A percentile compares a stretch with the other conserved stretches of the same genome.
These are phyloP conservation scores for Leptura quadrifasciata DNA, from an alignment of 2,888 invertebrate species.

Conservation along the genomic window DNA sequence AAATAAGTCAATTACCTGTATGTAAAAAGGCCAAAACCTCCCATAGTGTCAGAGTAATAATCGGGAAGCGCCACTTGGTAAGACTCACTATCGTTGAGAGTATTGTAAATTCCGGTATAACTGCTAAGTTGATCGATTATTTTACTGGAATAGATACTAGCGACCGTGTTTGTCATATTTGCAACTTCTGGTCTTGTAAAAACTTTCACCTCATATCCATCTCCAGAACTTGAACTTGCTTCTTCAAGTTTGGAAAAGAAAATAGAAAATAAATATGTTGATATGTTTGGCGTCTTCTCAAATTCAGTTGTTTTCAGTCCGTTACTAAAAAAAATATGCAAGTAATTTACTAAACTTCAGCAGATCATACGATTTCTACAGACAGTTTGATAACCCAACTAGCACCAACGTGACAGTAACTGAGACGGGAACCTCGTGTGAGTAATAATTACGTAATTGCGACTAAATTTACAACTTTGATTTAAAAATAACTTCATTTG, in stretches of 20 bases:
- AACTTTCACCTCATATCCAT: background rate
- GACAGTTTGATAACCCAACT: too few relatives aligned
- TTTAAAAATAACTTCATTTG: too few relatives aligned
- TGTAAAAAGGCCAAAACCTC: constrained; percentile 21
- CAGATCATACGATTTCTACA: too few relatives aligned
- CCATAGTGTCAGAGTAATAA: constrained; percentile 12
- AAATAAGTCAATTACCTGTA: constrained; percentile 8
- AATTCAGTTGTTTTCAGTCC: background rate
- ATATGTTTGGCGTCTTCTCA: constrained; percentile 11
- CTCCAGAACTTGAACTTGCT: background rate
- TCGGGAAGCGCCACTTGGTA: constrained; percentile 27
- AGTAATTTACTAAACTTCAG: too few relatives aligned
- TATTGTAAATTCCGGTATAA: constrained; percentile 12
- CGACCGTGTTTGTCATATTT: background rate
- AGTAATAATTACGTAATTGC: too few relatives aligned
- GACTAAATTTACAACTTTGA: too few relatives aligned
- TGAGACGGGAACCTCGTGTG: too few relatives aligned
- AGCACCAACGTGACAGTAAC: too few relatives aligned
- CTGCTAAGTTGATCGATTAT: background rate
- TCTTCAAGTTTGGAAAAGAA: constrained; percentile 21
- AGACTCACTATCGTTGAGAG: background rate
- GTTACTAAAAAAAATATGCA: background rate
- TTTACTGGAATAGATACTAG: background rate
- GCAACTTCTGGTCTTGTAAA: constrained; percentile 13
- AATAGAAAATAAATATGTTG: constrained; percentile 15